Evolutionary conservation across 2,113 vertebrate species (phyloP).

Genomic region (Oreotrochilus melanogaster): DNA sequence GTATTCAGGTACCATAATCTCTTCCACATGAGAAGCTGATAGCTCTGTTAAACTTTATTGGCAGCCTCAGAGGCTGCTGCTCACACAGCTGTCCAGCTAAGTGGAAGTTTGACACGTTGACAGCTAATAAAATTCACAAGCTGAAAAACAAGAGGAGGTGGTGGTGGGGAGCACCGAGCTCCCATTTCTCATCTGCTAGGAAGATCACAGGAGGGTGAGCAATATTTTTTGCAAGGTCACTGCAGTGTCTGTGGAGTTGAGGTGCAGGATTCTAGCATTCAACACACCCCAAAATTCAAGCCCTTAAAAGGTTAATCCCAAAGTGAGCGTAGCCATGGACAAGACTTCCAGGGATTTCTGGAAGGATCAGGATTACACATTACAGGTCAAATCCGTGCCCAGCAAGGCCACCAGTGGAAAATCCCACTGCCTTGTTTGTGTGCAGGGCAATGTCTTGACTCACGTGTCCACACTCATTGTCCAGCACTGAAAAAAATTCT

Average conservation of each 20-base stretch:
- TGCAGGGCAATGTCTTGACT: not conserved
- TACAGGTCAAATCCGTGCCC: not conserved
- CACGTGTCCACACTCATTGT: not conserved
- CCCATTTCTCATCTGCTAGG: constrained; percentile 1
- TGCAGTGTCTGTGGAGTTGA: not conserved
- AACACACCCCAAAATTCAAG: not conserved
- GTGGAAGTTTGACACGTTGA: constrained; percentile 15
- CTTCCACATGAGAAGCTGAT: not conserved
- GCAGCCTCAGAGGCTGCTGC: not conserved
- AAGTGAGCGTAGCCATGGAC: not conserved
- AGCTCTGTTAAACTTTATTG: not conserved
- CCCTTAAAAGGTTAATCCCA: not conserved
- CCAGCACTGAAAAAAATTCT: not conserved
- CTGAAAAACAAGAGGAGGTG: not conserved
- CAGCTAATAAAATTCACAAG: constrained; percentile 32
- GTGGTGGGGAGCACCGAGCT: not conserved
- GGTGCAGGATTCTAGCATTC: not conserved
- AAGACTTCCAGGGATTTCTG: not conserved
- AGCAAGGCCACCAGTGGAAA: not conserved
- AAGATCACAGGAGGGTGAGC: not conserved
- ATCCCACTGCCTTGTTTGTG: not conserved
- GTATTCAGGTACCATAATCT: accelerated
- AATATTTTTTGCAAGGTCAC: not conserved
- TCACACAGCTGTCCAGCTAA: constrained; percentile 27
- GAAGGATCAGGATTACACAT: not conserved